A percentile compares a stretch with the other conserved stretches of the same genome.
Conservation (phyloP, 2,797 vertebrate species). For the Mus minutoides region DNA sequence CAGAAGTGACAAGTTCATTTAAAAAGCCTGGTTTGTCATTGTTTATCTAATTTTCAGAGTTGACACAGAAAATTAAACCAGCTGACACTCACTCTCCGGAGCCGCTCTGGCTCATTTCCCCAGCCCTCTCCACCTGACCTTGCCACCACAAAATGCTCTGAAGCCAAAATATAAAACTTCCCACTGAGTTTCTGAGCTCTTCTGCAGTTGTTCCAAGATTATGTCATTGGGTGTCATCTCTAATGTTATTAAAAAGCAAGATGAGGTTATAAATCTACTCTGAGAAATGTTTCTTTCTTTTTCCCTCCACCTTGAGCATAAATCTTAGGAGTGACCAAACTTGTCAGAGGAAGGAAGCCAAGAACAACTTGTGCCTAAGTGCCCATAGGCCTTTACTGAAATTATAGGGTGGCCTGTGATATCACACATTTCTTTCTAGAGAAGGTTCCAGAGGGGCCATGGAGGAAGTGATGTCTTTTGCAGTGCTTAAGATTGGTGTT, state of each 20-base stretch:
- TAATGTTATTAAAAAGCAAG: conserved; percentile 64
- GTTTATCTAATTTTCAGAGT: conserved; percentile 93
- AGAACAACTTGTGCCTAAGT: conserved; percentile 39
- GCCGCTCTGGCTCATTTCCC: conserved; percentile 84
- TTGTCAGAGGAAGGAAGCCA: conserved; percentile 56
- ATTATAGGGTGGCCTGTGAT: not conserved
- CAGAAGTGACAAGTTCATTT: conserved; percentile 95
- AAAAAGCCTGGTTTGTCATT: conserved; percentile 88
- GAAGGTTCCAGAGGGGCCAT: not conserved
- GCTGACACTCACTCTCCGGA: conserved; percentile 87
- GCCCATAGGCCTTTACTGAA: conserved; percentile 37
- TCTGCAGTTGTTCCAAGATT: conserved; percentile 28
- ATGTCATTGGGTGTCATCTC: conserved; percentile 67
- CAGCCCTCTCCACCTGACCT: conserved; percentile 86
- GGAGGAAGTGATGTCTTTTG: not conserved
- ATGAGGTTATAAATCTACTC: conserved; percentile 70
- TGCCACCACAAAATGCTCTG: conserved; percentile 60
- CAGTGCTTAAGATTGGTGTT: not conserved
- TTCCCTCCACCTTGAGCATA: not conserved
- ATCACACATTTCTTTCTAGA: not conserved
- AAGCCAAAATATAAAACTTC: conserved; percentile 62
- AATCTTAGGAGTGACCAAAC: conserved; percentile 76
- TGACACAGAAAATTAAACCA: conserved; percentile 91
- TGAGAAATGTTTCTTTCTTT: conserved; percentile 24
- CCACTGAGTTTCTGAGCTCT: conserved; percentile 48